These are phyloP conservation scores for Xestia xanthographa DNA, from an alignment of 2,888 invertebrate genomes.

Conservation along the genomic window DNA sequence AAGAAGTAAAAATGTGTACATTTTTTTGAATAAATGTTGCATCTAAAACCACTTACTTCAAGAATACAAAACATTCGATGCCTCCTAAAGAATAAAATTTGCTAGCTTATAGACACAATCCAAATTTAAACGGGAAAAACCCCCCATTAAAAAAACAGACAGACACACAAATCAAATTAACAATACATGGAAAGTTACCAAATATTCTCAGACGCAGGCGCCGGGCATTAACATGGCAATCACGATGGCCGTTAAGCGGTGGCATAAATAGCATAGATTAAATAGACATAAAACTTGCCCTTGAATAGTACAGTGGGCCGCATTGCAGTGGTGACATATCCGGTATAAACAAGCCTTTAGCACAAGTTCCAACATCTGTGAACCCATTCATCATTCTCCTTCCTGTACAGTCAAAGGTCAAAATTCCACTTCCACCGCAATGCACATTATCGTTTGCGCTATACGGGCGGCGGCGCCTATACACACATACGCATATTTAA, in stretches of 20 bases:
- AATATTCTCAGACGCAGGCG: slow-evolving; percentile 56
- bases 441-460: too few relatives aligned
- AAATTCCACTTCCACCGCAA: too few relatives aligned
- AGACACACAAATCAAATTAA: slow-evolving; percentile 49
- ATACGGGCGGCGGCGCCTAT: too few relatives aligned
- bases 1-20: too few relatives aligned
- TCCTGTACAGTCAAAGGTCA: too few relatives aligned
- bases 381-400: background rate
- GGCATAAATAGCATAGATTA: slow-evolving; percentile 79
- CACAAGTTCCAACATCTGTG: background rate
- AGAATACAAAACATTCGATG: background rate
- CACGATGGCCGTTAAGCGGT: slow-evolving; percentile 61
- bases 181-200: slow-evolving; percentile 47
- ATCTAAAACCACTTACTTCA: background rate
- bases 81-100: background rate
- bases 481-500: too few relatives aligned
- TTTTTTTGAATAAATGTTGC: background rate
- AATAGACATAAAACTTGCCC: slow-evolving; percentile 80
- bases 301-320: slow-evolving; percentile 67
- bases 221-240: slow-evolving; percentile 56
- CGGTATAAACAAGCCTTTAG: background rate
- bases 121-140: background rate
- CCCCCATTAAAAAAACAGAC: slow-evolving; percentile 1
- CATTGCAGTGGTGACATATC: background rate
- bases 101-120: background rate